These are phyloP conservation scores for Phrynocephalus versicolor DNA, from an alignment of 2,113 vertebrate species.

Conservation along the genomic window DNA sequence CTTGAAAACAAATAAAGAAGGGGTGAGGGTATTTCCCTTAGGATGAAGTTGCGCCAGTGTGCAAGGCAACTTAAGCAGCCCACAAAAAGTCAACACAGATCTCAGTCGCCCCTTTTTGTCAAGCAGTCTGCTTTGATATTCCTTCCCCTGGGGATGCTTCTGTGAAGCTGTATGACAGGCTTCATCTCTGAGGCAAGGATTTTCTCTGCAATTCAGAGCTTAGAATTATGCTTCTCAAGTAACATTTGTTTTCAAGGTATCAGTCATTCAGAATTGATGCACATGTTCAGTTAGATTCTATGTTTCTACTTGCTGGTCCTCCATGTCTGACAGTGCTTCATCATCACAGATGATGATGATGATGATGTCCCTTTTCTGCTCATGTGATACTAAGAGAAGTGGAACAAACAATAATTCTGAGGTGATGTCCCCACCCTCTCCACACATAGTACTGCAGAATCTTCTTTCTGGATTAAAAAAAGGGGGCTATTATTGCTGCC, in stretches of 20 bases:
- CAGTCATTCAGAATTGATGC: neutral
- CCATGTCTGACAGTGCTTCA: neutral
- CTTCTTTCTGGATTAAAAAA: neutral
- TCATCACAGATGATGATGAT: no score
- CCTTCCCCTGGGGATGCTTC: neutral
- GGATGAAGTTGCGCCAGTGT: neutral
- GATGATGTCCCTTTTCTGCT: no score
- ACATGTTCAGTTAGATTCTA: neutral
- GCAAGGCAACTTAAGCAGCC: neutral
- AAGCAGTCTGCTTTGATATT: conserved; percentile 27
- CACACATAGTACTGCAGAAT: neutral
- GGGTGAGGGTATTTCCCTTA: neutral
- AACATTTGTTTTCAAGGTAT: neutral
- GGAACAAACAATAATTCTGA: neutral
- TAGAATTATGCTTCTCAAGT: conserved; percentile 5
- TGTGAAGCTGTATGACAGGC: neutral
- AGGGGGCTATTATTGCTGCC: neutral
- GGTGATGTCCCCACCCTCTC: neutral
- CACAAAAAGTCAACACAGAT: conserved; percentile 17
- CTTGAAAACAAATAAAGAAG: neutral
- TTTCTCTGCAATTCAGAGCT: neutral
- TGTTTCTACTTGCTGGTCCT: neutral
- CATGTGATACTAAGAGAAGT: neutral
- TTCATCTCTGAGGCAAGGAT: neutral
- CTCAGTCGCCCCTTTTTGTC: conserved; percentile 37